Percentiles rank a stretch among this genome's conserved stretches.
These are phyloP conservation scores for Drosophila crucigera DNA, from an alignment of 2,888 invertebrate genomes.

Conservation along the genomic window DNA sequence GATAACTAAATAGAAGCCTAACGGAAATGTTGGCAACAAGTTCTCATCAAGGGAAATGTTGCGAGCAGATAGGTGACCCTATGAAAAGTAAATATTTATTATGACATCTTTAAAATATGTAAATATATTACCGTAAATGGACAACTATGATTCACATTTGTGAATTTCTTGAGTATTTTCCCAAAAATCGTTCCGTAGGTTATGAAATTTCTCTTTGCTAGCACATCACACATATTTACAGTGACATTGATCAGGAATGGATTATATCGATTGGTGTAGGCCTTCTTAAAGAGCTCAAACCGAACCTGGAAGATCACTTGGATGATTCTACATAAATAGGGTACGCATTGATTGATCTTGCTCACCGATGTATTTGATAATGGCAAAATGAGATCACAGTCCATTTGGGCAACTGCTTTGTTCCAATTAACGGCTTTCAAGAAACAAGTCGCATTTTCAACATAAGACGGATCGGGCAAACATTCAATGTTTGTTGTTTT, in stretches of 20 bases:
- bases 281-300: conserved; percentile 34
- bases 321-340: not conserved
- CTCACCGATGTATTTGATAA: conserved; percentile 43
- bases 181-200: conserved; percentile 28
- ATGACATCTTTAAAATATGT: not conserved
- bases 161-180: not conserved
- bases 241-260: conserved; percentile 51
- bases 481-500: conserved; percentile 54
- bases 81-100: accelerated
- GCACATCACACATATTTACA: conserved; percentile 46
- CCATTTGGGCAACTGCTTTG: conserved; percentile 42
- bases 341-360: not conserved
- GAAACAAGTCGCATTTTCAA: conserved; percentile 26
- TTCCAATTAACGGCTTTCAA: conserved; percentile 57
- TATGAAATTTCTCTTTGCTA: conserved; percentile 35
- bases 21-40: not conserved
- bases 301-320: conserved; percentile 12
- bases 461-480: not conserved
- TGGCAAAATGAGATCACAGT: conserved; percentile 31
- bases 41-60: conserved; percentile 17
- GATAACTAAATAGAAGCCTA: conserved; percentile 1
- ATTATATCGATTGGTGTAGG: conserved; percentile 49
- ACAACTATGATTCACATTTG: conserved; percentile 53
- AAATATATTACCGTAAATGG: conserved; percentile 23
- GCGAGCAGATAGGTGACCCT: conserved; percentile 33